Percentiles rank a stretch among this genome's conserved stretches.
Conservation (phyloP, 2,113 vertebrate species). For the Dipodomys ordii region DNA sequence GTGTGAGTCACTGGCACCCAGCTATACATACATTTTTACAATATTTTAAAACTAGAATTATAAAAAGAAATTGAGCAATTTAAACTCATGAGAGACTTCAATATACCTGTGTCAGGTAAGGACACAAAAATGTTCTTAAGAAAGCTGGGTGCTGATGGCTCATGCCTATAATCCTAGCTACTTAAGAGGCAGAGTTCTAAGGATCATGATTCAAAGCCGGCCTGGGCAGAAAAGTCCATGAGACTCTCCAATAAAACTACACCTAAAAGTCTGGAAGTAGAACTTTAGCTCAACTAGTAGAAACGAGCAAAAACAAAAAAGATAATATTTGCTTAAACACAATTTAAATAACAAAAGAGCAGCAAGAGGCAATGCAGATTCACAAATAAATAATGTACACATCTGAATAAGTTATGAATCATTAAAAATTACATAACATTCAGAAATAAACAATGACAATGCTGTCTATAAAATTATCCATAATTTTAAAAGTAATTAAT, state of each 20-base stretch:
- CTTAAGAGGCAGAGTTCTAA: too few species aligned
- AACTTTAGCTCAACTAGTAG: too few species aligned
- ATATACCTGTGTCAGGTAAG: not conserved
- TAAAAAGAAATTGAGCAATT: conserved; percentile 39
- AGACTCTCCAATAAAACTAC: too few species aligned
- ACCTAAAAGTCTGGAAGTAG: too few species aligned
- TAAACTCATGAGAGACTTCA: not conserved
- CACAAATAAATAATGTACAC: not conserved
- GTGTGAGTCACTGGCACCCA: too few species aligned
- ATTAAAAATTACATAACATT: conserved; percentile 30
- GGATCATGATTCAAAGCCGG: too few species aligned
- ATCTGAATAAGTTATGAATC: not conserved
- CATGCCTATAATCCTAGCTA: too few species aligned
- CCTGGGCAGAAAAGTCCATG: too few species aligned
- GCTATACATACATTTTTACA: too few species aligned
- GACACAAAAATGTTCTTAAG: conserved; percentile 7
- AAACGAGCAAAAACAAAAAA: not conserved
- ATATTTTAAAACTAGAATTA: not conserved
- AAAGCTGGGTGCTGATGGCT: not conserved
- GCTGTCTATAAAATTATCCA: conserved; percentile 35
- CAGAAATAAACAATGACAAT: conserved; percentile 30
- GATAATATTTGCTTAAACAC: conserved; percentile 12
- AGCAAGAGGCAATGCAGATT: not conserved
- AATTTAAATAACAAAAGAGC: conserved; percentile 34
- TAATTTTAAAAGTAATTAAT: conserved; percentile 29